A percentile compares a stretch with the other conserved stretches of the same genome.
Conservation (phyloP, 2,113 vertebrate species). For the Pterocles gutturalis region DNA sequence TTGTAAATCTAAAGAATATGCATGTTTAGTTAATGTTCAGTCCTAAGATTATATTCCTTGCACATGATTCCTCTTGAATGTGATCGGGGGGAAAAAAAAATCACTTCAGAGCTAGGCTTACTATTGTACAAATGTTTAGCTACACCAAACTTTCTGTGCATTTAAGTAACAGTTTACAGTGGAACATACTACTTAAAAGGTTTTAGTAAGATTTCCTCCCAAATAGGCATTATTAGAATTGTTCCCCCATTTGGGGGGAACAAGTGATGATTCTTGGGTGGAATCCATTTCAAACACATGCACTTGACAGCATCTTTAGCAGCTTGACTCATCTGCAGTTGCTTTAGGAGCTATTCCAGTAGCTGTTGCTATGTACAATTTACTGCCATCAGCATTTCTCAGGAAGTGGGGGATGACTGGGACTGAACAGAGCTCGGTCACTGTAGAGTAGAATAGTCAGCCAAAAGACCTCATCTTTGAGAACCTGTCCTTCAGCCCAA, state of each 20-base stretch:
- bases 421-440: background rate
- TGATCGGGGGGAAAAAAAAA: background rate
- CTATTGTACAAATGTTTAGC: background rate
- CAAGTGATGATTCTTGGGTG: background rate
- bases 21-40: background rate
- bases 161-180: background rate
- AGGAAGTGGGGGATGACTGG: background rate
- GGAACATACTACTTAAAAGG: background rate
- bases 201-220: background rate
- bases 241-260: background rate
- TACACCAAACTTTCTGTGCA: background rate
- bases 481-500: background rate
- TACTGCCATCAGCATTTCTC: accelerated
- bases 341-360: background rate
- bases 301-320: background rate
- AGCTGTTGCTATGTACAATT: background rate
- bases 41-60: background rate
- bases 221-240: background rate
- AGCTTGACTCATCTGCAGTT: background rate
- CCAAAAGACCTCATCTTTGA: background rate
- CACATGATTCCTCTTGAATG: background rate
- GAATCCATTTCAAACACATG: background rate
- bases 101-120: background rate
- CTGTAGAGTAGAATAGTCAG: background rate
- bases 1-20: background rate